Conservation (phyloP, 2,888 invertebrate genomes). For the Agrochola litura region DNA sequence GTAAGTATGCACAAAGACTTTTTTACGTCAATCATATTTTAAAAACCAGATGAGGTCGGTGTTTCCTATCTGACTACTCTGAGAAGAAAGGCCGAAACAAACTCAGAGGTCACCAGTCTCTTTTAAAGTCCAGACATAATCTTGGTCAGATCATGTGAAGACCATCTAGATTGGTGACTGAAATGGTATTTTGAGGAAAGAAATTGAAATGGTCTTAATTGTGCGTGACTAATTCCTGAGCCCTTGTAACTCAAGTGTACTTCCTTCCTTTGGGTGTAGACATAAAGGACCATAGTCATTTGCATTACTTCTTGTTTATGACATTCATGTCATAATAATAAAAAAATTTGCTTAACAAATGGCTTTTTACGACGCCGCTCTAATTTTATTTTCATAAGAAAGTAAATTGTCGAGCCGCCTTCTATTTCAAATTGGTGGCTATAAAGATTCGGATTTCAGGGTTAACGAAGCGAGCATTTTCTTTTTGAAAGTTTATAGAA, state of each 20-base stretch:
- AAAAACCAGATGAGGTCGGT: no score
- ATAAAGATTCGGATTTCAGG: constrained; percentile 45
- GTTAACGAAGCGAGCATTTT: constrained; percentile 30
- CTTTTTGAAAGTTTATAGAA: constrained; percentile 22
- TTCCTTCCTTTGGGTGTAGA: not conserved
- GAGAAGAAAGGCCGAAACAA: no score
- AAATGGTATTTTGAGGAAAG: no score
- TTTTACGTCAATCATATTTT: no score
- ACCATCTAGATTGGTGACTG: no score
- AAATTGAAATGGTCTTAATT: not conserved
- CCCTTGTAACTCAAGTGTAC: not conserved
- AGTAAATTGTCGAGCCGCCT: constrained; percentile 35
- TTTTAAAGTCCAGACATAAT: no score
- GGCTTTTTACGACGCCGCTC: constrained; percentile 33
- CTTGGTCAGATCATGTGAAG: no score
- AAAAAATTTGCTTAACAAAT: constrained; percentile 36
- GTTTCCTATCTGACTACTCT: no score
- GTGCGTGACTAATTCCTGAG: not conserved
- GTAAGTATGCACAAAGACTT: no score
- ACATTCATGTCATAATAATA: constrained; percentile 26
- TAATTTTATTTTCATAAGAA: constrained; percentile 41
- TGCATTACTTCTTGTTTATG: constrained; percentile 20
- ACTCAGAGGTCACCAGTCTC: no score
- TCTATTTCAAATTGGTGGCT: constrained; percentile 39
- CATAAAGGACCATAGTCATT: constrained; percentile 37